phyloP scores from a whole-genome alignment of 92 coral and sea anemone genomes.

The Actinernus sp. region DNA sequence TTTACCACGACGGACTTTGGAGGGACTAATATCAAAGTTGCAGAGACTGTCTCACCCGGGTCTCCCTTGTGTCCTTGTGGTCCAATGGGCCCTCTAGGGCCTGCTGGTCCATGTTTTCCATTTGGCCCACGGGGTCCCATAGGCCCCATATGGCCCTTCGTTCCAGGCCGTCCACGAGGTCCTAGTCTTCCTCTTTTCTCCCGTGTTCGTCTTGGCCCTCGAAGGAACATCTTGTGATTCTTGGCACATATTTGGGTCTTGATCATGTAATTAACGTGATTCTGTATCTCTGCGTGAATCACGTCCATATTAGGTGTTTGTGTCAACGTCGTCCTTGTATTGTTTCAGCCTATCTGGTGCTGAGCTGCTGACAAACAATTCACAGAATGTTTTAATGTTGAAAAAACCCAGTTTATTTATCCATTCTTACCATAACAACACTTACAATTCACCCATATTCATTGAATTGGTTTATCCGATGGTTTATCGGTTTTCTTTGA shows the following conservation, averaged over 20 bases:
- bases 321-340: too few relatives aligned
- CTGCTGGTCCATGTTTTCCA: constrained; percentile 71
- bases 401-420: too few relatives aligned
- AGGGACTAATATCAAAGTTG: constrained; percentile 9
- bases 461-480: too few relatives aligned
- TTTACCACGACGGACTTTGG: constrained; percentile 10
- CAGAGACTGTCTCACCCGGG: constrained; percentile 16
- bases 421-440: too few relatives aligned
- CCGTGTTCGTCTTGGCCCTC: constrained; percentile 64
- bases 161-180: constrained; percentile 55
- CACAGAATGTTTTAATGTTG: too few relatives aligned
- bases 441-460: too few relatives aligned
- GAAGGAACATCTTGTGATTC: constrained; percentile 54
- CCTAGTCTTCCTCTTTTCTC: constrained; percentile 66
- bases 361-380: too few relatives aligned
- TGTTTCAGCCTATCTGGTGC: too few relatives aligned
- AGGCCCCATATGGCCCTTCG: constrained; percentile 38
- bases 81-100: constrained; percentile 29
- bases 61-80: constrained; percentile 30
- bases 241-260: constrained; percentile 54
- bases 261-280: constrained; percentile 36
- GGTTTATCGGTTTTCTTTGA: too few relatives aligned
- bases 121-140: constrained; percentile 47
- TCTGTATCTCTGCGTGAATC: constrained; percentile 26
- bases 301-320: too few relatives aligned